Conservation (phyloP, 1,140 invertebrate genomes). For the Drosophila eugracilis region DNA sequence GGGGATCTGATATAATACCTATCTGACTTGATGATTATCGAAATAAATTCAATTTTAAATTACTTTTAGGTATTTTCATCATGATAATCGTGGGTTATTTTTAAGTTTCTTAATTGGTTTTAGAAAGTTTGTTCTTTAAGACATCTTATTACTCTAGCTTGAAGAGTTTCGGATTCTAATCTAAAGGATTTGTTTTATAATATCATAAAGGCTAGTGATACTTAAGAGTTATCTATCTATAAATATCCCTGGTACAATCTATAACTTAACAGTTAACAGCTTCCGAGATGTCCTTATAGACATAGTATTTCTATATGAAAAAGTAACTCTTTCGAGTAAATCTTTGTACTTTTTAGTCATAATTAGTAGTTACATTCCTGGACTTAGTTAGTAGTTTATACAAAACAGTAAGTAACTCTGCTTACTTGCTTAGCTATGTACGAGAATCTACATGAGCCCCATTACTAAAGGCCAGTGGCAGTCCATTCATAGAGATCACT, state of each 20-base stretch:
- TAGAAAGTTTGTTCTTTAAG: neutral
- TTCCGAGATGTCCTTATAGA: too few species aligned
- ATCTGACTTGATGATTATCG: too few species aligned
- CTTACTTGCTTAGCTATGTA: neutral
- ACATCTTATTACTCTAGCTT: neutral
- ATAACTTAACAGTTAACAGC: too few species aligned
- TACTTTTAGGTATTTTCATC: too few species aligned
- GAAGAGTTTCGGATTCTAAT: too few species aligned
- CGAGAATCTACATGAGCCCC: neutral
- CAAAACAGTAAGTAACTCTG: neutral
- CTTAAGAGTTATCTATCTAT: neutral
- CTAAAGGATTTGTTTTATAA: neutral
- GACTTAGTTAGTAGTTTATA: neutral
- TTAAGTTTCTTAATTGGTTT: too few species aligned
- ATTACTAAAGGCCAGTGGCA: conserved; percentile 1
- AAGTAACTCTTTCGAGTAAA: neutral
- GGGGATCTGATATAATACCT: too few species aligned
- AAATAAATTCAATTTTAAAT: too few species aligned
- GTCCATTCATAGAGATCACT: neutral
- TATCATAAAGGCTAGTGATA: neutral
- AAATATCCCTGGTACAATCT: too few species aligned
- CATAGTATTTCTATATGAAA: too few species aligned
- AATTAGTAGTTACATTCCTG: too few species aligned
- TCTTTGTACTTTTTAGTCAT: neutral
- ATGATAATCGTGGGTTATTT: too few species aligned